A percentile compares a stretch with the other conserved stretches of the same genome.
phyloP scores from a whole-genome alignment of 2,113 vertebrate genomes.

The Hyla sarda region DNA sequence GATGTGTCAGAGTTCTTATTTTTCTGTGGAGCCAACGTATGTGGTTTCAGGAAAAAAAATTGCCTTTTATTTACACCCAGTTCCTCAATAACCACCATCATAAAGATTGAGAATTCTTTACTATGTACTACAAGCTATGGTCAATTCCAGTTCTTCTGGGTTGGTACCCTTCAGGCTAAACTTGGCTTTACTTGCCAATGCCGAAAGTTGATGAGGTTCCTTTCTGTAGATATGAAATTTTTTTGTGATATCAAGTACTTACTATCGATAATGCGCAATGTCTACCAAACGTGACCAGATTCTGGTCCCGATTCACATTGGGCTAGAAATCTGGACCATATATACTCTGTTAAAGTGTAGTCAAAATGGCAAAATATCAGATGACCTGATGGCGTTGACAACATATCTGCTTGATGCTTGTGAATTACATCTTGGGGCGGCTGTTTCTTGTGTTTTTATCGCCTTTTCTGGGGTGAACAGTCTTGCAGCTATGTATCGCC shows the following conservation, averaged over 20 bases:
- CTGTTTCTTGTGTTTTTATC: not conserved
- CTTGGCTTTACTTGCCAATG: not conserved
- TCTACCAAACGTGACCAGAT: not conserved
- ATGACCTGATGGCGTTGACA: not conserved
- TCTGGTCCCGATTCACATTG: not conserved
- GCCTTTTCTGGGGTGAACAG: not conserved
- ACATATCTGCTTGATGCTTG: not conserved
- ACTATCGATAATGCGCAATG: not conserved
- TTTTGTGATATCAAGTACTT: not conserved
- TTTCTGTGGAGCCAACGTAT: not conserved
- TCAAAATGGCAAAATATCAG: not conserved
- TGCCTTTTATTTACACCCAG: not conserved
- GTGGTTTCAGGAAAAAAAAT: not conserved
- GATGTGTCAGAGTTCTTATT: not conserved
- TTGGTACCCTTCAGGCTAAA: not conserved
- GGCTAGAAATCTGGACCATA: not conserved
- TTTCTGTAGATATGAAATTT: not conserved
- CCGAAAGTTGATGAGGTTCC: not conserved
- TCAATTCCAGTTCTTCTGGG: not conserved
- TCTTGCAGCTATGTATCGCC: too few relatives aligned
- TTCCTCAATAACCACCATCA: not conserved
- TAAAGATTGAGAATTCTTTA: not conserved
- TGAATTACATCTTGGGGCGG: not conserved
- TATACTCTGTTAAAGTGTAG: not conserved
- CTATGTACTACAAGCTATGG: not conserved